Conservation (phyloP, 2,797 vertebrate genomes). For the Dermochelys coriacea region DNA sequence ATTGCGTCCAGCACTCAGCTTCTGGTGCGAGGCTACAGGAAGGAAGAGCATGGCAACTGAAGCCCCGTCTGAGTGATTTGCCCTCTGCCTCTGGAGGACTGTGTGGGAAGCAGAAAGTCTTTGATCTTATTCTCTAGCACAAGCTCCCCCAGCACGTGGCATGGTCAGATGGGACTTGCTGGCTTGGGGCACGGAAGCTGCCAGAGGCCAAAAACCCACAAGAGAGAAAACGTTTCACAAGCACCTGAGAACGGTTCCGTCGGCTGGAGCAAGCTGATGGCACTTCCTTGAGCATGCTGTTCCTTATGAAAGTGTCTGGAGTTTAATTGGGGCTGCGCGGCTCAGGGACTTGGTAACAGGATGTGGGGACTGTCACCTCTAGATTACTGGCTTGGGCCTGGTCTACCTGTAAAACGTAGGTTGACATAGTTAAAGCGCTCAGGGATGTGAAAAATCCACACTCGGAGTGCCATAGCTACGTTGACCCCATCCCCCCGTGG, state of each 20-base stretch:
- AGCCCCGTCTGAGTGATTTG: neutral
- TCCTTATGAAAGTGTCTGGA: neutral
- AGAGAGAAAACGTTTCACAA: neutral
- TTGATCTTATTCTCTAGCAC: neutral
- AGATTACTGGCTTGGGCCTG: neutral
- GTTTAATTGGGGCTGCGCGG: neutral
- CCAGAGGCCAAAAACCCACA: neutral
- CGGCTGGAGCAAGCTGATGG: too few relatives aligned
- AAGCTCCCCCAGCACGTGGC: neutral
- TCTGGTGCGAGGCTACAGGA: neutral
- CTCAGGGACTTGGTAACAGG: neutral
- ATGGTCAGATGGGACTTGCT: neutral
- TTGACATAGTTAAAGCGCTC: neutral
- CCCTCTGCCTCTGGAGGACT: neutral
- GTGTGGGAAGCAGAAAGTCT: neutral
- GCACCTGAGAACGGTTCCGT: neutral
- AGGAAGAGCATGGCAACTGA: neutral
- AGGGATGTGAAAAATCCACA: neutral
- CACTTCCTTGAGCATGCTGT: neutral
- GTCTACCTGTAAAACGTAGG: neutral
- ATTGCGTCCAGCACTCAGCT: neutral
- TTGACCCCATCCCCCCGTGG: too few relatives aligned
- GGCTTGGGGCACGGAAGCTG: neutral
- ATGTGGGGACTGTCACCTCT: neutral
- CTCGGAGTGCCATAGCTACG: neutral